Percentiles rank a stretch among this genome's conserved stretches.
phyloP scores from a whole-genome alignment of 2,113 vertebrate species.

The Pandion haliaetus region DNA sequence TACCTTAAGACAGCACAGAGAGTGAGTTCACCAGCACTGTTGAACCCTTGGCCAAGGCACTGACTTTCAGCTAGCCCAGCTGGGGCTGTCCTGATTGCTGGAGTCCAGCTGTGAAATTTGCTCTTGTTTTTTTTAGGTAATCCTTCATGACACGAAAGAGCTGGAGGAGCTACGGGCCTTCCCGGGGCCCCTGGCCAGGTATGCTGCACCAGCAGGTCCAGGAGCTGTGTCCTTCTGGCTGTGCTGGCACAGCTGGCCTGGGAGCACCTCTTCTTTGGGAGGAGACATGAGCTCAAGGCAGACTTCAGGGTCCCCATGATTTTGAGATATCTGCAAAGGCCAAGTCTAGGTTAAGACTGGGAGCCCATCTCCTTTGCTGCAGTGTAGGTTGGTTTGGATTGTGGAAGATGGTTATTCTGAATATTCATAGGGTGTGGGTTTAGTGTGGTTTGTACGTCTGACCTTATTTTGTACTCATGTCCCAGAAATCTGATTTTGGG shows the following conservation, averaged over 20 bases:
- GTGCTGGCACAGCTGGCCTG: neutral
- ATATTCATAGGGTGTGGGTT: neutral
- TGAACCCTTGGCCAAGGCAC: neutral
- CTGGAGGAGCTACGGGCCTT: conserved; percentile 85
- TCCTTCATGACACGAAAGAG: conserved; percentile 80
- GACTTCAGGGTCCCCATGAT: fast-evolving
- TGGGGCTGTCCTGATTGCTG: neutral
- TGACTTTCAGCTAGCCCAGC: neutral
- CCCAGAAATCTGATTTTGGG: neutral
- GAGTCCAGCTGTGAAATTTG: neutral
- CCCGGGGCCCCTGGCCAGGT: conserved; percentile 88
- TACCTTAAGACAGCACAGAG: neutral
- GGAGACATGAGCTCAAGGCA: neutral
- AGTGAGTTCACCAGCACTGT: neutral
- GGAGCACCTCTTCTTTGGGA: neutral
- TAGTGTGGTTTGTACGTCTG: neutral
- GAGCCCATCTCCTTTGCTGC: neutral
- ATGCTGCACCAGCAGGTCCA: neutral
- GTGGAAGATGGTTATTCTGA: neutral
- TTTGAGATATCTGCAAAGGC: neutral
- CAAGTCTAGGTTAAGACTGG: neutral
- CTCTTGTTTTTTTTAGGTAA: conserved; percentile 71
- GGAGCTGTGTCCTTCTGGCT: neutral
- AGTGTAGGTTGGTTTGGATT: neutral
- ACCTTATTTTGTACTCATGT: neutral